These are phyloP conservation scores for Scopus umbretta DNA, from an alignment of 2,113 vertebrate genomes.

Conservation along the genomic window DNA sequence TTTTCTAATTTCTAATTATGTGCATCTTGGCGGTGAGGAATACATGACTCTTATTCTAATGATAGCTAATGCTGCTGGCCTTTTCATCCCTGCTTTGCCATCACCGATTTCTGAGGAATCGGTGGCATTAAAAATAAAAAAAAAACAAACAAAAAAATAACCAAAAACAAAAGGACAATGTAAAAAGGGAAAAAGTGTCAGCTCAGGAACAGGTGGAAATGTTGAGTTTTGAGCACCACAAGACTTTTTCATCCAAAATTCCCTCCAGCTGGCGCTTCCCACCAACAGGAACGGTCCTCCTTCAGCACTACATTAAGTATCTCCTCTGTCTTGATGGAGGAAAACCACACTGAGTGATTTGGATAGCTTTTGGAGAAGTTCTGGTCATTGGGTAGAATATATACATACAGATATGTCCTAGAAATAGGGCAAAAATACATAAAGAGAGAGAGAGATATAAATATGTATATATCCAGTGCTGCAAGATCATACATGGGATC, in stretches of 20 bases:
- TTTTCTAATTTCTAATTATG: slow-evolving; percentile 92
- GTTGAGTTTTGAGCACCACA: background rate
- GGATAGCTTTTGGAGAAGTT: background rate
- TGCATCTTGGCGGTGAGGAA: slow-evolving; percentile 75
- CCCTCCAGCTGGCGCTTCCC: background rate
- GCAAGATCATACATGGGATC: background rate
- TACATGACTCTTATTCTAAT: slow-evolving; percentile 79
- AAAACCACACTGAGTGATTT: background rate
- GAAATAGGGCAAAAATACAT: background rate
- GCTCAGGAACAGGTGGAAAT: background rate
- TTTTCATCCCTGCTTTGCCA: slow-evolving; percentile 41
- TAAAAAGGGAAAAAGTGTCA: background rate
- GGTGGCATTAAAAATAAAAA: background rate
- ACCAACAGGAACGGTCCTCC: background rate
- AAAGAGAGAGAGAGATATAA: background rate
- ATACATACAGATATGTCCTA: background rate
- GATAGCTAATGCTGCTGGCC: slow-evolving; percentile 65
- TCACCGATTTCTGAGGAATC: background rate
- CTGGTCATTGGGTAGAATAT: background rate
- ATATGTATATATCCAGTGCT: background rate
- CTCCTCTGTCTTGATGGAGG: background rate
- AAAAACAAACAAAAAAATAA: background rate
- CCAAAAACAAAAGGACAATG: no score
- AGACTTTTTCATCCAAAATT: background rate
- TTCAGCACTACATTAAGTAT: background rate